These are phyloP conservation scores for Agrypnus murinus DNA, from an alignment of 2,888 invertebrate species.

Conservation along the genomic window DNA sequence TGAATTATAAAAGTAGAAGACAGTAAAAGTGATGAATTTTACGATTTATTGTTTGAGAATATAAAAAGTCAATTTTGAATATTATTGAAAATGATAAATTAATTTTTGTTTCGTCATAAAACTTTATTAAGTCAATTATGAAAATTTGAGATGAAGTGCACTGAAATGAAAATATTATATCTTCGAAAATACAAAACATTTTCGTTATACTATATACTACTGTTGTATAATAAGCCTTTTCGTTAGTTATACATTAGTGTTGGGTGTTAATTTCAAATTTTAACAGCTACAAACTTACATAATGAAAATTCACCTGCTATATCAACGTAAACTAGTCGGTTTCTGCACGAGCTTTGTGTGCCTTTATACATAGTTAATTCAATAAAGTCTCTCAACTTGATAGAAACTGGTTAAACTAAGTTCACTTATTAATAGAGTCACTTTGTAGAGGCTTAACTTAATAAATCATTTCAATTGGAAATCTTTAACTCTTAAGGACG, in stretches of 20 bases:
- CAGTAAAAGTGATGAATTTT: constrained; percentile 8
- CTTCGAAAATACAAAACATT: neutral
- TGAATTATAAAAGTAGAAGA: constrained; percentile 1
- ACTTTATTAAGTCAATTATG: too few species aligned
- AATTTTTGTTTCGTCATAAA: too few species aligned
- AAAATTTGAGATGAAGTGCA: too few species aligned
- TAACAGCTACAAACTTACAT: constrained; percentile 3
- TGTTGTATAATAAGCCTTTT: neutral
- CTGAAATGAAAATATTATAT: neutral
- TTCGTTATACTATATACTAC: neutral
- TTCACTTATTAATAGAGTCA: constrained; percentile 38
- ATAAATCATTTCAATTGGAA: too few species aligned
- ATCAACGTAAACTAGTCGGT: constrained; percentile 14
- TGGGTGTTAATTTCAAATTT: constrained; percentile 20
- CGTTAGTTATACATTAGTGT: neutral
- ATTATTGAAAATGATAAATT: too few species aligned
- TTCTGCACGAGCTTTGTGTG: constrained; percentile 21
- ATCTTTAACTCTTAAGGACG: too few species aligned
- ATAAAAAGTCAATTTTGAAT: too few species aligned
- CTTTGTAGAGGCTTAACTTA: constrained; percentile 25
- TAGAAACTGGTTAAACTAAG: constrained; percentile 37
- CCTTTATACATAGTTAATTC: constrained; percentile 38
- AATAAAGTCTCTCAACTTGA: constrained; percentile 33
- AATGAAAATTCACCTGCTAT: constrained; percentile 19
- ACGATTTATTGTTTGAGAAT: neutral